phyloP scores from a whole-genome alignment of 2,888 invertebrate genomes.

The Pemphredon lugubris region DNA sequence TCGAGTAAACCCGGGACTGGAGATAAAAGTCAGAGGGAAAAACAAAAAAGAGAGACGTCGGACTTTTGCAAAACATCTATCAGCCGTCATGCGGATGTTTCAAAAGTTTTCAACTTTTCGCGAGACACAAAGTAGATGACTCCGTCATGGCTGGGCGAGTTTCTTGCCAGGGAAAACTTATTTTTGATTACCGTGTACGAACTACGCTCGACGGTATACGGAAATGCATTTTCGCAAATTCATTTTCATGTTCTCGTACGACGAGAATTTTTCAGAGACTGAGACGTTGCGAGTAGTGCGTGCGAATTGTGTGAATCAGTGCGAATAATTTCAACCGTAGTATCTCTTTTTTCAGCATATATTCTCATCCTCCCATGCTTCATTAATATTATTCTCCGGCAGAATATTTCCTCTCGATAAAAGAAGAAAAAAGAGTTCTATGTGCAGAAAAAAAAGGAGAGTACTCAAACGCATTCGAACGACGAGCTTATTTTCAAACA shows the following conservation, averaged over 20 bases:
- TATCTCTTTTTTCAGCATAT: too few relatives aligned
- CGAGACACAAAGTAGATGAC: slow-evolving; percentile 38
- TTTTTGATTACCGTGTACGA: slow-evolving; percentile 35
- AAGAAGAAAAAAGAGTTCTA: too few relatives aligned
- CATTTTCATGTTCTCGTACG: neutral
- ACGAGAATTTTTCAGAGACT: neutral
- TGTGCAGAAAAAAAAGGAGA: too few relatives aligned
- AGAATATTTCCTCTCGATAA: too few relatives aligned
- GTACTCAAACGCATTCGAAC: too few relatives aligned
- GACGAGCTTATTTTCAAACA: too few relatives aligned
- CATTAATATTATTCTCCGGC: too few relatives aligned
- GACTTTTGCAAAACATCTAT: slow-evolving; percentile 42
- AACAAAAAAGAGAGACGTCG: neutral
- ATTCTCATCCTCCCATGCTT: too few relatives aligned
- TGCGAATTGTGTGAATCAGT: too few relatives aligned
- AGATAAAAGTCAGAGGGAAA: neutral
- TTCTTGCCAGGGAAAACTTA: slow-evolving; percentile 35
- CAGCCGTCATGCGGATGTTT: slow-evolving; percentile 37
- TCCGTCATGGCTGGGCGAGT: slow-evolving; percentile 37
- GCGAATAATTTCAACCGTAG: too few relatives aligned
- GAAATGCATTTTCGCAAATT: neutral
- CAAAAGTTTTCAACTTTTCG: slow-evolving; percentile 41
- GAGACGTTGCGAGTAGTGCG: neutral
- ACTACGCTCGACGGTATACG: neutral
- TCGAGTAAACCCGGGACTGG: neutral